Percentiles rank a stretch among this genome's conserved stretches.
phyloP scores from a whole-genome alignment of 2,113 vertebrate genomes.

The Mola mola region DNA sequence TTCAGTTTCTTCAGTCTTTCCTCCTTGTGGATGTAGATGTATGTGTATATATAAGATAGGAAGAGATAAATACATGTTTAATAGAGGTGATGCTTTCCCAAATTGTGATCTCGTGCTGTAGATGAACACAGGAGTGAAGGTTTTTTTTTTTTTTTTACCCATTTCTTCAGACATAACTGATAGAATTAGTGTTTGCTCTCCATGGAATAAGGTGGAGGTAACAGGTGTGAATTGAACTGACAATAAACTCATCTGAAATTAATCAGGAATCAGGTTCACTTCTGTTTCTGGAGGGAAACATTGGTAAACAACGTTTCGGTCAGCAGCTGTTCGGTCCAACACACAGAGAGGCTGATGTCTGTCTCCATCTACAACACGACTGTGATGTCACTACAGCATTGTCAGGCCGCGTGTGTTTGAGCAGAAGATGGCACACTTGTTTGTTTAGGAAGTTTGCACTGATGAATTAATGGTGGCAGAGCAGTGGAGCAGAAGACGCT shows the following conservation, averaged over 20 bases:
- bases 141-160: conserved; percentile 49
- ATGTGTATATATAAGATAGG: no score
- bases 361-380: conserved; percentile 22
- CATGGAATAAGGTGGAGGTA: conserved; percentile 37
- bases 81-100: no score
- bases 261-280: conserved; percentile 46
- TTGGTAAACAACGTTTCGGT: conserved; percentile 25
- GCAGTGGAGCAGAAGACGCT: conserved; percentile 67
- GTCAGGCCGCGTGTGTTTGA: neutral
- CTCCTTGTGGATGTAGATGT: no score
- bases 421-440: conserved; percentile 52
- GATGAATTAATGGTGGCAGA: conserved; percentile 77
- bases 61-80: no score
- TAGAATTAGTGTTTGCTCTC: conserved; percentile 11
- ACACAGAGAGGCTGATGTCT: conserved; percentile 21
- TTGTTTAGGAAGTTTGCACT: conserved; percentile 65
- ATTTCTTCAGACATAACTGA: conserved; percentile 20
- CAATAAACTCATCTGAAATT: conserved; percentile 56
- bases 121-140: no score
- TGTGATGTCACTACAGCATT: conserved; percentile 19
- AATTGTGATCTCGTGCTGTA: no score
- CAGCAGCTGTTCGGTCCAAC: conserved; percentile 38
- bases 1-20: no score
- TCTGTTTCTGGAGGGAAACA: conserved; percentile 33
- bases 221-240: conserved; percentile 34